phyloP scores from a whole-genome alignment of 2,797 vertebrate species.

The Paedocypris micromegethes region DNA sequence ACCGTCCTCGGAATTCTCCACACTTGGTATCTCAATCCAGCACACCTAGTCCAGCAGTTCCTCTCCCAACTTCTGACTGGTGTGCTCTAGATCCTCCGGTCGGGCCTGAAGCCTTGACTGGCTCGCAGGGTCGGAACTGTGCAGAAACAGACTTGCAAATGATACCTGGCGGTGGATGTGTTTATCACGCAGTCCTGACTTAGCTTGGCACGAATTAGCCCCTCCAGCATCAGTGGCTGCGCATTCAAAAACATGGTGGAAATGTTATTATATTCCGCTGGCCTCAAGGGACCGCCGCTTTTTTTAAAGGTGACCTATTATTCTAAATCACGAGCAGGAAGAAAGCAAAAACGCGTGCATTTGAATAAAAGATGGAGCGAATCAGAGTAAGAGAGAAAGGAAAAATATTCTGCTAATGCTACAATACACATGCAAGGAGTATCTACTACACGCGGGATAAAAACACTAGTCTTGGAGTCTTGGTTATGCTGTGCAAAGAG shows the following conservation, averaged over 20 bases:
- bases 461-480: too few species aligned
- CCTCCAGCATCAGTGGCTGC: constrained; percentile 15
- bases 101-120: not conserved
- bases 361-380: not conserved
- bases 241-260: constrained; percentile 17
- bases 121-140: constrained; percentile 2
- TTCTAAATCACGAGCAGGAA: constrained; percentile 27
- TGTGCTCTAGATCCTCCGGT: constrained; percentile 1
- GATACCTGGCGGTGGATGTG: constrained; percentile 39
- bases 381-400: not conserved
- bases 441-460: too few species aligned
- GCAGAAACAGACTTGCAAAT: constrained; percentile 27
- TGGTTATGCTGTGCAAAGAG: too few species aligned
- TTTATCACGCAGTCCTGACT: constrained; percentile 41
- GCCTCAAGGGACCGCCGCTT: constrained; percentile 27
- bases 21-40: constrained; percentile 13
- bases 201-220: constrained; percentile 31
- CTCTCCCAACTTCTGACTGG: not conserved
- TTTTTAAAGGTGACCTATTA: constrained; percentile 40
- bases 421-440: too few species aligned
- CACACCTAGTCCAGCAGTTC: constrained; percentile 25
- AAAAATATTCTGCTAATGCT: not conserved
- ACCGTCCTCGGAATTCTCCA: constrained; percentile 35
- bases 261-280: constrained; percentile 33
- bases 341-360: not conserved